Percentiles rank a stretch among this genome's conserved stretches.
Evolutionary conservation across 2,113 vertebrate species (phyloP).

Genomic region (Fulica atra): DNA sequence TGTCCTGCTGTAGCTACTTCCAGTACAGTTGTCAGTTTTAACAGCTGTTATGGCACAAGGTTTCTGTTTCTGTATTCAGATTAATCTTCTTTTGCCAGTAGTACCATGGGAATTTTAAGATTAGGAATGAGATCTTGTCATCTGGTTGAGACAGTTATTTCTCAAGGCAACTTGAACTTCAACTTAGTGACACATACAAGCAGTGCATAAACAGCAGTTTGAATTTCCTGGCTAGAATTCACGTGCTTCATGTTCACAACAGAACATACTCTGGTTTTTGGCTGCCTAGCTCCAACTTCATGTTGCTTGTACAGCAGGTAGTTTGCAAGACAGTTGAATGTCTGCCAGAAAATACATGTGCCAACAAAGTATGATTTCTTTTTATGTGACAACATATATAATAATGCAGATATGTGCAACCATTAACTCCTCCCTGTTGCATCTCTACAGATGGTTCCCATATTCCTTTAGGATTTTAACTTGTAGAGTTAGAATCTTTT

Average conservation of each 20-base stretch:
- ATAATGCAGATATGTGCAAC: background rate
- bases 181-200: background rate
- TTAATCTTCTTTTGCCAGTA: background rate
- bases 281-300: background rate
- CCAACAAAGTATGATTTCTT: background rate
- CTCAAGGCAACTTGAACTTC: background rate
- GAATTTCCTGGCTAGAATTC: background rate
- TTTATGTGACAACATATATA: background rate
- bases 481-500: background rate
- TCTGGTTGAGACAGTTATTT: background rate
- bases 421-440: background rate
- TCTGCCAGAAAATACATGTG: background rate
- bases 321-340: background rate
- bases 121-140: background rate
- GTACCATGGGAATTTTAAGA: background rate
- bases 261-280: background rate
- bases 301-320: fast-evolving
- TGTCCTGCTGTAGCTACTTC: background rate
- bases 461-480: background rate
- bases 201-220: background rate
- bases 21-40: background rate
- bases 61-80: background rate
- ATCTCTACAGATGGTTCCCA: background rate
- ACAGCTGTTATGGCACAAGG: background rate
- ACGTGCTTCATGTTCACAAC: fast-evolving